phyloP scores from a whole-genome alignment of 2,797 vertebrate species.

The Chrysocyon brachyurus region DNA sequence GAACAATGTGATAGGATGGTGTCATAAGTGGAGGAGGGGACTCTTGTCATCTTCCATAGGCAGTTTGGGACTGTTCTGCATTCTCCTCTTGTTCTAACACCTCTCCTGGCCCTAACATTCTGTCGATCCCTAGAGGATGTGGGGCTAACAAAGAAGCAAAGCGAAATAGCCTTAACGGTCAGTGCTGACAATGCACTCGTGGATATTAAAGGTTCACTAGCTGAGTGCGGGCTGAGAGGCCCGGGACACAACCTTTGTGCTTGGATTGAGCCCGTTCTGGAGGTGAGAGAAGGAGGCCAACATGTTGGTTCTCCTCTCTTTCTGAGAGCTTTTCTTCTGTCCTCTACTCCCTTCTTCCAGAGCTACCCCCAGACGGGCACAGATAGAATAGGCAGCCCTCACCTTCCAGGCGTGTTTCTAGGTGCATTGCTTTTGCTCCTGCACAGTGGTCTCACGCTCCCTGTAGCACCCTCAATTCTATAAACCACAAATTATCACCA shows the following conservation, averaged over 20 bases:
- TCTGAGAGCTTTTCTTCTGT: not conserved
- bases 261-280: not conserved
- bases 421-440: not conserved
- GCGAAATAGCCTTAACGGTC: not conserved
- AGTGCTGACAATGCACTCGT: not conserved
- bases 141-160: not conserved
- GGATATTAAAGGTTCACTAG: not conserved
- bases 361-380: not conserved
- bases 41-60: not conserved
- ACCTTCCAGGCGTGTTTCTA: not conserved
- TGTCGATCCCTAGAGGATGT: not conserved
- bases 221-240: not conserved
- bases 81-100: not conserved
- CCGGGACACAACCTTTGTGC: not conserved
- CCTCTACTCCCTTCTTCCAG: not conserved
- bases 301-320: not conserved
- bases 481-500: not conserved
- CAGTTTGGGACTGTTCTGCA: not conserved
- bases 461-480: not conserved
- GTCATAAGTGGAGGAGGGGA: not conserved
- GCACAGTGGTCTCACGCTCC: not conserved
- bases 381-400: not conserved
- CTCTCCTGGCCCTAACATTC: not conserved
- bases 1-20: not conserved
- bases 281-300: not conserved